Evolutionary conservation across 2,113 vertebrate species (phyloP).

Genomic region (Panurus biarmicus): DNA sequence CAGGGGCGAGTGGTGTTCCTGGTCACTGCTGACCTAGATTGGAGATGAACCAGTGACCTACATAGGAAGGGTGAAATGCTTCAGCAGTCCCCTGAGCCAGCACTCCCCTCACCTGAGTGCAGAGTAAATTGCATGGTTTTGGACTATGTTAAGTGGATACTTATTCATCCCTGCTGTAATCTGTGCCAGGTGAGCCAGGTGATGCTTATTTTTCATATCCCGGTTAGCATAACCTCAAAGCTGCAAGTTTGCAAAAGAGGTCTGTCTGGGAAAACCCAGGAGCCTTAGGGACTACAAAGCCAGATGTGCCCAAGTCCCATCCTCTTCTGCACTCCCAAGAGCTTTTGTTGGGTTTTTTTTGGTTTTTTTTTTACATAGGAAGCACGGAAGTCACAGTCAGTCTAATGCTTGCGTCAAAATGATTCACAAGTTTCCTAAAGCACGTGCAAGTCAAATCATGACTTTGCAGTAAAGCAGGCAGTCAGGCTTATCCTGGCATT

Average conservation of each 20-base stretch:
- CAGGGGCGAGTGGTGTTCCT: not conserved
- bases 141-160: not conserved
- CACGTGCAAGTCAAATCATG: accelerated
- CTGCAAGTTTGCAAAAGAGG: not conserved
- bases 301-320: not conserved
- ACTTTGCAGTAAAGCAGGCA: not conserved
- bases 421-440: not conserved
- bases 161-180: not conserved
- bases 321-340: not conserved
- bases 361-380: not conserved
- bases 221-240: not conserved
- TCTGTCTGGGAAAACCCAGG: not conserved
- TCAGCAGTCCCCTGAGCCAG: slow-evolving; percentile 9
- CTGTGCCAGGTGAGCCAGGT: slow-evolving; percentile 16
- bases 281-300: not conserved
- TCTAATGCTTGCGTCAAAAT: not conserved
- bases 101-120: not conserved
- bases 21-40: not conserved
- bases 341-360: not conserved
- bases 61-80: not conserved
- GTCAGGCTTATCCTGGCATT: not conserved
- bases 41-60: slow-evolving; percentile 29
- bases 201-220: not conserved
- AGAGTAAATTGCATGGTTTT: not conserved
- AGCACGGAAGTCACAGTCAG: not conserved